Evolutionary conservation across 2,797 vertebrate species (phyloP).

Genomic region (Dendrocincla fuliginosa): DNA sequence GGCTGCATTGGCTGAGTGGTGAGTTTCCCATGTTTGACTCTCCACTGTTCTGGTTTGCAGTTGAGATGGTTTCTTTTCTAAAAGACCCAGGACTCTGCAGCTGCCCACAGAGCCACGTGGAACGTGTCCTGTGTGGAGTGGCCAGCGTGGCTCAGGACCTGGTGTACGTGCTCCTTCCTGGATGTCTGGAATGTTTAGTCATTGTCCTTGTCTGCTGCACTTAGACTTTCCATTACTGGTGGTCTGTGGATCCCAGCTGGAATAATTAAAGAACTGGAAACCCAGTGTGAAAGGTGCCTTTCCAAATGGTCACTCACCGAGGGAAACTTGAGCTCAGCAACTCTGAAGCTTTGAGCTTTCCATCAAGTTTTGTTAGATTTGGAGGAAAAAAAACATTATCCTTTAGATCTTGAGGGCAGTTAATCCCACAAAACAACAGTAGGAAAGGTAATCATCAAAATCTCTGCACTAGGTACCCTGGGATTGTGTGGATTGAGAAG

Average conservation of each 20-base stretch:
- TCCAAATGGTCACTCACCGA: neutral
- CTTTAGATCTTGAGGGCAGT: neutral
- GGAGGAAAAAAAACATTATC: neutral
- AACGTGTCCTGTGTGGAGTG: neutral
- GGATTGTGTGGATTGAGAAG: neutral
- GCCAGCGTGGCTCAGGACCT: rapidly evolving
- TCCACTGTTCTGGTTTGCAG: neutral
- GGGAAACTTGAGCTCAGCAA: slow-evolving; percentile 10
- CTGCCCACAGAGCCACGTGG: rapidly evolving
- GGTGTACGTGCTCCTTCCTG: neutral
- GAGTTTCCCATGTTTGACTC: neutral
- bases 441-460: slow-evolving; percentile 1
- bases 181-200: neutral
- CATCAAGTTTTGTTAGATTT: neutral
- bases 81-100: neutral
- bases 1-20: neutral
- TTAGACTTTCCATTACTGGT: neutral
- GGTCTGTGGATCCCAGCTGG: neutral
- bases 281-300: neutral
- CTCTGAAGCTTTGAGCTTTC: slow-evolving; percentile 2
- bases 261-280: neutral
- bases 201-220: neutral
- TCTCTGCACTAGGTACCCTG: neutral
- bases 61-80: neutral
- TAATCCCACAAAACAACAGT: slow-evolving; percentile 13